Evolutionary conservation across 2,888 invertebrate species (phyloP).

Genomic region (Drosophila kuntzei): DNA sequence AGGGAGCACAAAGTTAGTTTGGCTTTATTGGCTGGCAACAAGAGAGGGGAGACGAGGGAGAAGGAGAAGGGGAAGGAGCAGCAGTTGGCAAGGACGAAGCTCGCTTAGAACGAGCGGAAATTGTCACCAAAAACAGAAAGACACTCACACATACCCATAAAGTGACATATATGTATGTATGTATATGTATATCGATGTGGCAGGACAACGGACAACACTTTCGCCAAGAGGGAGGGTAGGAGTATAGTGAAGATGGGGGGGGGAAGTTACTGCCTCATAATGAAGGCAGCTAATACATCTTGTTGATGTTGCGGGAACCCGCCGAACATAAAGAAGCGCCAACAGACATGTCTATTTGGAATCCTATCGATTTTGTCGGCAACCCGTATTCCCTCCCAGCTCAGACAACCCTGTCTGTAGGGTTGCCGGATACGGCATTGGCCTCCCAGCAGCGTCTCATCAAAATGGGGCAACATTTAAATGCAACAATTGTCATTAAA

Average conservation of each 20-base stretch:
- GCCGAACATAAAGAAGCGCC: conserved; percentile 40
- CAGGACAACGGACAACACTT: conserved; percentile 60
- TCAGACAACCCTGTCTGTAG: conserved; percentile 1
- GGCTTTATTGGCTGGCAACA: conserved; percentile 12
- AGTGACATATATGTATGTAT: conserved; percentile 2
- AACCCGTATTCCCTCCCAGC: conserved; percentile 18
- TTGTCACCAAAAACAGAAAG: conserved; percentile 54
- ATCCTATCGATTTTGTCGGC: conserved; percentile 74
- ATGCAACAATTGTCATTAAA: conserved; percentile 81
- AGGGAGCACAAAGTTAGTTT: conserved; percentile 49
- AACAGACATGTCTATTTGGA: conserved; percentile 75
- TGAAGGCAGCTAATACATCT: conserved; percentile 77
- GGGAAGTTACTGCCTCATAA: conserved; percentile 54
- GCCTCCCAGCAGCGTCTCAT: conserved; percentile 28
- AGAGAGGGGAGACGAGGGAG: too few species aligned
- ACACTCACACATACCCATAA: conserved; percentile 26
- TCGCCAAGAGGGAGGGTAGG: conserved; percentile 10
- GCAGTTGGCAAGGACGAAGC: conserved; percentile 66
- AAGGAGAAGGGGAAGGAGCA: not conserved
- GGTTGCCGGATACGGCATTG: conserved; percentile 21
- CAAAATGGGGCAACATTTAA: conserved; percentile 74
- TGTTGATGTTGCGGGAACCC: conserved; percentile 63
- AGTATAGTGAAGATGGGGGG: not conserved
- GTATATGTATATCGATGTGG: conserved; percentile 19
- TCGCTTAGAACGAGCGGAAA: conserved; percentile 53